Evolutionary conservation across 2,888 invertebrate genomes (phyloP), one percentile per base, ranked within the genome.

Genomic region (Leptopilina drosophilae): DNA sequence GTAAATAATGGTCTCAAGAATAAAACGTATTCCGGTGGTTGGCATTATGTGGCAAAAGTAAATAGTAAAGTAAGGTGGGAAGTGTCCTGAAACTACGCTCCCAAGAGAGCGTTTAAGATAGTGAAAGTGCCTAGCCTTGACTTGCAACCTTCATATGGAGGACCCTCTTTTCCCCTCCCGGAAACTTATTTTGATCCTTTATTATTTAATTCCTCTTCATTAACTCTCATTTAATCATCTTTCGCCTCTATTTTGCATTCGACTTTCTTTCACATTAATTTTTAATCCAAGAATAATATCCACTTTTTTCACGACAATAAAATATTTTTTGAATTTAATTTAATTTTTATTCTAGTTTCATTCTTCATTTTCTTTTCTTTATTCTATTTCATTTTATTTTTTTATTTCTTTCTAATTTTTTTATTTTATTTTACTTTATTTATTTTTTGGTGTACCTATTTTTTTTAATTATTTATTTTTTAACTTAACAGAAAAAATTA

Each of bases 41-140:
- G 69, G 26, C 53, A 53, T 53, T 42, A 42, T 33, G 53, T 53
- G 42, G 62, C 56, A 76, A 64, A 46, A 40, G 64, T 42, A 85
- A 85, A 87, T 87, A 86, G 85, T 84, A 85, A 84, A 85, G 80
- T 86, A 87, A 88, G 88, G 89, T 89, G 90, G 90, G 90, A 91
- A 91, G 89, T 87, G 81, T 85, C 85, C 83, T 83, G 81, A 82
- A 81, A 82, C 84, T 82, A 80, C 88, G 89, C 89, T 90, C 90
- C 89, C 90, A 90, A 89, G 89, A 88, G 86, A 86, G 84, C 82
- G 83, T 85, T 82, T 65, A 78, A 42, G 82, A 33, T 33, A 90
- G 91, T 90, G 90, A 90, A 89, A 89, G 89, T 88, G 77, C 81
- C 88, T 87, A 91, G 90, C 91, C 91, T 91, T 91, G 91, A 91